Conservation (phyloP, 2,797 vertebrate genomes). For the Cynopterus sphinx region DNA sequence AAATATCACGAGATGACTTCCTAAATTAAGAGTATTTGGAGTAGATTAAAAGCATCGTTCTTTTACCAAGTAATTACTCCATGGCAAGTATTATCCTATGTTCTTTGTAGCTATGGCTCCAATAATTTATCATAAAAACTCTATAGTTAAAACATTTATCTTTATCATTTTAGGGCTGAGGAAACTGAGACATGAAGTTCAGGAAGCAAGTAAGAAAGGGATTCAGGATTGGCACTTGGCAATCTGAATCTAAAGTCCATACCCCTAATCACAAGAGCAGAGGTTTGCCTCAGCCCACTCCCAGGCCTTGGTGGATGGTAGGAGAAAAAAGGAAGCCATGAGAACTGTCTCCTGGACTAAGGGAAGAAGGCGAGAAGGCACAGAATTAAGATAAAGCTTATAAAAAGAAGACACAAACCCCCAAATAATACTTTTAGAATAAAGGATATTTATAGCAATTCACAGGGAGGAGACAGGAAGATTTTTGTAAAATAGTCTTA, state of each 20-base stretch:
- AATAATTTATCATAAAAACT: neutral
- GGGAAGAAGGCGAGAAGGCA: neutral
- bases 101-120: neutral
- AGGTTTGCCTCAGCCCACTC: neutral
- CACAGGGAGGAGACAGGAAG: neutral
- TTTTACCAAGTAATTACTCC: neutral
- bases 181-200: neutral
- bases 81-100: neutral
- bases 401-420: neutral
- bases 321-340: neutral
- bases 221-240: neutral
- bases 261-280: neutral
- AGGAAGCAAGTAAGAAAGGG: neutral
- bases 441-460: neutral
- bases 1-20: neutral
- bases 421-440: neutral
- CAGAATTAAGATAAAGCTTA: neutral
- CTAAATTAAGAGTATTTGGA: neutral
- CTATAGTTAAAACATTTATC: neutral
- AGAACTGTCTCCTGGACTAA: neutral
- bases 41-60: neutral
- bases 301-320: accelerated
- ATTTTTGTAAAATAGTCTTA: neutral
- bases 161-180: neutral
- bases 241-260: neutral